These are phyloP conservation scores for Baccha elongata DNA, from an alignment of 2,888 invertebrate genomes.

Conservation along the genomic window DNA sequence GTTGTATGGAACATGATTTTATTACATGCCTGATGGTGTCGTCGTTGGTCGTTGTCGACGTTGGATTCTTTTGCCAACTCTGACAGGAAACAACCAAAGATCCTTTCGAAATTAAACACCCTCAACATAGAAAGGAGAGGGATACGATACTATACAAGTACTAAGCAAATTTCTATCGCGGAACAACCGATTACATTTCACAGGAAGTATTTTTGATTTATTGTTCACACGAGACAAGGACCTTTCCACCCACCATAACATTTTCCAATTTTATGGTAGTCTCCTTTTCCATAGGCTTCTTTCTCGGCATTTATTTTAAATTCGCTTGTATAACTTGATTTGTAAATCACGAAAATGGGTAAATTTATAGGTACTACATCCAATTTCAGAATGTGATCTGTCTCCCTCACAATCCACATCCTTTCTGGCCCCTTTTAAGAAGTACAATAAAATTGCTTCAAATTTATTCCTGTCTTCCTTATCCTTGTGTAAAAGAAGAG, in stretches of 20 bases:
- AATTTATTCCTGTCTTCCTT: constrained; percentile 25
- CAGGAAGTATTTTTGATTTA: constrained; percentile 70
- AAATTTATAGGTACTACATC: constrained; percentile 62
- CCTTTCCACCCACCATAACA: constrained; percentile 13
- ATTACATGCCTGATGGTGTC: constrained; percentile 51
- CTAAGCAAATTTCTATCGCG: constrained; percentile 65
- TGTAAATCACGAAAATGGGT: constrained; percentile 71
- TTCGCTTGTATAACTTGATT: constrained; percentile 61
- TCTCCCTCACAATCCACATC: not conserved
- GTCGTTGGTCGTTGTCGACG: constrained; percentile 14
- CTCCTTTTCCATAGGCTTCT: not conserved
- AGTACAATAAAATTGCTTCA: constrained; percentile 45
- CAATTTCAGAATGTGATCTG: constrained; percentile 42
- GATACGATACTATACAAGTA: constrained; percentile 52
- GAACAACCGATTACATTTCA: constrained; percentile 69
- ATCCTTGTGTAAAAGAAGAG: constrained; percentile 11
- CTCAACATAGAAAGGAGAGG: not conserved
- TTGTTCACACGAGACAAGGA: constrained; percentile 59
- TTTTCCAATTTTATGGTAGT: not conserved
- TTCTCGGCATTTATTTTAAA: constrained; percentile 51
- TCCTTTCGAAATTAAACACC: constrained; percentile 55
- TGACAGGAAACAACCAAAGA: constrained; percentile 62
- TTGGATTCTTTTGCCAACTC: constrained; percentile 43
- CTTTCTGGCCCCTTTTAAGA: not conserved
- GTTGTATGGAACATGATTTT: constrained; percentile 64